These are phyloP conservation scores for Linnaemya vulpina DNA, from an alignment of 2,888 invertebrate genomes.

Conservation along the genomic window DNA sequence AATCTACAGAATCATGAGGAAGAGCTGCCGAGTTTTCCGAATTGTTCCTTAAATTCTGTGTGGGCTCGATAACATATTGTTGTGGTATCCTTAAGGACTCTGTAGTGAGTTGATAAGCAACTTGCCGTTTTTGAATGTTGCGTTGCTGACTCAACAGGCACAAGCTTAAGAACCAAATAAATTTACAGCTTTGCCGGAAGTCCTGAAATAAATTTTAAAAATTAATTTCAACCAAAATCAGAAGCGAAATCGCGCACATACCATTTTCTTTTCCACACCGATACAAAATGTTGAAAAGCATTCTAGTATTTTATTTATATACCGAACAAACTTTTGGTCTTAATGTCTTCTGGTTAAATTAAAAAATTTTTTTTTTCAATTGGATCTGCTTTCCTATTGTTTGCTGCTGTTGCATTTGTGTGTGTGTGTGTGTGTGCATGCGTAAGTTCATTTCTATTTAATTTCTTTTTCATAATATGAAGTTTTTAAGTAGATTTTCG, in stretches of 20 bases:
- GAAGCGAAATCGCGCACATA: slow-evolving; percentile 31
- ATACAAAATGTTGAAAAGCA: slow-evolving; percentile 37
- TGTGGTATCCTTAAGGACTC: slow-evolving; percentile 38
- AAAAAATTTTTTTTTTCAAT: slow-evolving; percentile 15
- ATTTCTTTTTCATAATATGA: slow-evolving; percentile 25
- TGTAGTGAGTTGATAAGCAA: background rate
- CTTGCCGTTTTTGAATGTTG: slow-evolving; percentile 12
- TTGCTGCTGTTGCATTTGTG: background rate
- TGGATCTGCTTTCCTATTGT: slow-evolving; percentile 47
- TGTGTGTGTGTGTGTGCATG: background rate
- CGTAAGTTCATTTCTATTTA: slow-evolving; percentile 15
- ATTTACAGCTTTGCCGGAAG: slow-evolving; percentile 31
- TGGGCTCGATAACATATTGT: slow-evolving; percentile 49
- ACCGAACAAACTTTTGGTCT: slow-evolving; percentile 10
- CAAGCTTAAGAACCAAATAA: slow-evolving; percentile 37
- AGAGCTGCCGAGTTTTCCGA: slow-evolving; percentile 4
- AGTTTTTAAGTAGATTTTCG: slow-evolving; percentile 29
- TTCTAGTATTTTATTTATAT: slow-evolving; percentile 64
- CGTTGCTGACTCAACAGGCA: slow-evolving; percentile 12
- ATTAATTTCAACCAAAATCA: slow-evolving; percentile 1
- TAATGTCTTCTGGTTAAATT: slow-evolving; percentile 9
- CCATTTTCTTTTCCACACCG: slow-evolving; percentile 59
- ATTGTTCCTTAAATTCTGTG: slow-evolving; percentile 12
- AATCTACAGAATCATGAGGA: slow-evolving; percentile 57
- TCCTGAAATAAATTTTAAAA: slow-evolving; percentile 36